These are phyloP conservation scores for Diarsia rubi DNA, from an alignment of 2,888 invertebrate species.

Conservation along the genomic window DNA sequence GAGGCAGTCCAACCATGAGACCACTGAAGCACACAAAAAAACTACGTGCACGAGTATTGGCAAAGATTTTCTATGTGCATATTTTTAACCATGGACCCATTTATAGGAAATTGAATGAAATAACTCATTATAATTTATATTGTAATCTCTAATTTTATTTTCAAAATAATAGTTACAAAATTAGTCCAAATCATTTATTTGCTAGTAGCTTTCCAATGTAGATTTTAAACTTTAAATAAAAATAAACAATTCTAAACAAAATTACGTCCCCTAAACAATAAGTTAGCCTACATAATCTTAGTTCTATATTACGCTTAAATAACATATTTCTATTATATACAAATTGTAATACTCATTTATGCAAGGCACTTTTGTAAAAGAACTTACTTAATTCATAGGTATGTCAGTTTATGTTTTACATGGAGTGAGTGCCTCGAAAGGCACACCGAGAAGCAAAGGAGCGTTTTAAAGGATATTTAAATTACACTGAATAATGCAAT, in stretches of 20 bases:
- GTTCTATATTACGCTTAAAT: slow-evolving; percentile 17
- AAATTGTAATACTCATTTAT: slow-evolving; percentile 18
- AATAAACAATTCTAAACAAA: slow-evolving; percentile 12
- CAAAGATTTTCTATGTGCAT: too few relatives aligned
- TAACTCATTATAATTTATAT: not conserved
- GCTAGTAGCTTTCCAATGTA: not conserved
- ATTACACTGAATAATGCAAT: not conserved
- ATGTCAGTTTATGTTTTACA: not conserved
- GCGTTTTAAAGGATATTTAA: not conserved
- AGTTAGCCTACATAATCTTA: slow-evolving; percentile 40
- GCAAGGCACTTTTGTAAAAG: slow-evolving; percentile 13
- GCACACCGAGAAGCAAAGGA: too few relatives aligned
- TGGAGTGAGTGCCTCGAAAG: not conserved
- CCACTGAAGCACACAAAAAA: too few relatives aligned
- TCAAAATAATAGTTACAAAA: slow-evolving; percentile 10
- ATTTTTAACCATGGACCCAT: not conserved
- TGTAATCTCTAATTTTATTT: slow-evolving; percentile 25
- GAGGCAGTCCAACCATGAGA: too few relatives aligned
- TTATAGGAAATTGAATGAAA: slow-evolving; percentile 1
- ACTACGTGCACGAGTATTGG: too few relatives aligned
- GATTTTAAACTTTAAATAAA: slow-evolving; percentile 9
- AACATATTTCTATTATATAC: slow-evolving; percentile 42
- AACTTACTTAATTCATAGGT: slow-evolving; percentile 6
- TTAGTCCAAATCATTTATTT: slow-evolving; percentile 23
- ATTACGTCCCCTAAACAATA: slow-evolving; percentile 36